Evolutionary conservation across 2,113 vertebrate genomes (phyloP), one percentile per base, ranked within the genome.

Genomic region (Perca schrenkii): DNA sequence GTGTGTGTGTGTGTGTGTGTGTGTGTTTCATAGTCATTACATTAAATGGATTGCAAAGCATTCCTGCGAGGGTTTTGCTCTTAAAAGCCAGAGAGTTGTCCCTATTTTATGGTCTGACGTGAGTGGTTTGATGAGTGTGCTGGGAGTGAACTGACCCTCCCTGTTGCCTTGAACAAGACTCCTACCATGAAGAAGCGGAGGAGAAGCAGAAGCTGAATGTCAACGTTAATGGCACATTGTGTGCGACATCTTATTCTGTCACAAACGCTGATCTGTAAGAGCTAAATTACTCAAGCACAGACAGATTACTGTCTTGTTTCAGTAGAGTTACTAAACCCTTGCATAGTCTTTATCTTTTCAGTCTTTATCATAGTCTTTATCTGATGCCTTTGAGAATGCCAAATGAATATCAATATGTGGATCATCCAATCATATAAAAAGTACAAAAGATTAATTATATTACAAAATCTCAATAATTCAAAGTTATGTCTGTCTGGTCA

Each of bases 31-130:
- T 57, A 64, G 79, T 86, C 84, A 79, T 90, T 81, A 79, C 73
- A 79, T 73, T 84, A 77, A 80, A 88, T 85, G 66, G 79, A 90
- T 88, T 83, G 79, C 79, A 68, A 68, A 83, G 67, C 79, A 65
- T 83, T 80, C 77, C 87, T 56, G 82, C 67, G 62, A 77, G 79
- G 49, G 15, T 82, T 89, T 91, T 84, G 43, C 85, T 71, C 67
- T 85, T 83, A 86, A 89, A 92, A 89, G 77, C 81, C 57, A 2
- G 12, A 61, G 69, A 79, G 82, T 86, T 82, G 28, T 70, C 72
- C 56, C 66, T 43, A 0, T 79, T 89, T 89, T 80, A 85, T 80
- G 61, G 69, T 75, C 68, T 21, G 28, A 70, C 52, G 49, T 74
- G 72, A 86, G 79, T 74, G 86, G 57, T 86, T 88, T 85, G 82